A percentile compares a stretch with the other conserved stretches of the same genome.
Evolutionary conservation across 2,888 invertebrate species (phyloP).

Genomic region (Trissoscelio sp.): DNA sequence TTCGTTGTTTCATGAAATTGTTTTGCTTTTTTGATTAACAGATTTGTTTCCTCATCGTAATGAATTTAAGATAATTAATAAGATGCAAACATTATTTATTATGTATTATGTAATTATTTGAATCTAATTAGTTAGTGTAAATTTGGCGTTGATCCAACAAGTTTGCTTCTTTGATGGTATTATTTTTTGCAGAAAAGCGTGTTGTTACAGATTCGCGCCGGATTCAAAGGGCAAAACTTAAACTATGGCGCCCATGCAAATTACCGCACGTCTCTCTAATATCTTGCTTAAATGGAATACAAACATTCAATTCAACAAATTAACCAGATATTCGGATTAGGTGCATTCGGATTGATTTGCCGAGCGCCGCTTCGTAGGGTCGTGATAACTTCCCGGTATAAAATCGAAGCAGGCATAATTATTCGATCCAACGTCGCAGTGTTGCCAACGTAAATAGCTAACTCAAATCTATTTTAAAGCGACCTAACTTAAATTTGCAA

Average conservation of each 20-base stretch:
- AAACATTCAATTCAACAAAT: slow-evolving; percentile 66
- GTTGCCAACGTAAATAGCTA: slow-evolving; percentile 54
- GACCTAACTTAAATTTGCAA: too few relatives aligned
- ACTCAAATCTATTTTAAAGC: too few relatives aligned
- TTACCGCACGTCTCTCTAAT: slow-evolving; percentile 42
- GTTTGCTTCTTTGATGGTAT: too few relatives aligned
- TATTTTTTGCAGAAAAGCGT: too few relatives aligned
- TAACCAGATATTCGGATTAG: slow-evolving; percentile 70
- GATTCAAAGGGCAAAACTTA: slow-evolving; percentile 22
- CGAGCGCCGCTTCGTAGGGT: slow-evolving; percentile 69
- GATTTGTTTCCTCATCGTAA: too few relatives aligned
- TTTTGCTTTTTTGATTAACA: too few relatives aligned
- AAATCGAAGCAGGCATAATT: slow-evolving; percentile 74
- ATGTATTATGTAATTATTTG: too few relatives aligned
- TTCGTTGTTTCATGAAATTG: background rate
- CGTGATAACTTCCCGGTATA: slow-evolving; percentile 70
- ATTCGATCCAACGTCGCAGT: slow-evolving; percentile 33
- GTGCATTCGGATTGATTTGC: slow-evolving; percentile 71
- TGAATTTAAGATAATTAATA: too few relatives aligned
- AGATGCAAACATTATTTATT: too few relatives aligned
- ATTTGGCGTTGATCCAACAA: too few relatives aligned
- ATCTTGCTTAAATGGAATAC: slow-evolving; percentile 58
- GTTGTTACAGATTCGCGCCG: too few relatives aligned
- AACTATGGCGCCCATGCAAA: slow-evolving; percentile 37
- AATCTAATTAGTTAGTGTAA: too few relatives aligned